Evolutionary conservation across 2,888 invertebrate species (phyloP).

Genomic region (Caenorhabditis sp.): DNA sequence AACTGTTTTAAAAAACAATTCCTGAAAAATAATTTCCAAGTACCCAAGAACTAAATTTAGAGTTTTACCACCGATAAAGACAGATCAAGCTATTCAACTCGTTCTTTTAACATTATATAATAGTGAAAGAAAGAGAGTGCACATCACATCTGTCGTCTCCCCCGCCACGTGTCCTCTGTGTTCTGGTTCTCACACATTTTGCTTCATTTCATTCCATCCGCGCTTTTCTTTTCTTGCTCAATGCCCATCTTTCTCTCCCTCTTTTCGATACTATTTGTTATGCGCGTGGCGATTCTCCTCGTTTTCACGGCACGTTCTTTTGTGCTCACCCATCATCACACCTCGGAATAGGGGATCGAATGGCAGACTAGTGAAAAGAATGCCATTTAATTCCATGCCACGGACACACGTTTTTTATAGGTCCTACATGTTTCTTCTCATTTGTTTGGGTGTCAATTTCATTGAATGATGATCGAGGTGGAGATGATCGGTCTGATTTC

Average conservation of each 20-base stretch:
- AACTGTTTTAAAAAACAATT: too few relatives aligned
- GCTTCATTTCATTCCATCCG: not conserved
- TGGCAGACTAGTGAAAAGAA: conserved; percentile 12
- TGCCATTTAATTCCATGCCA: too few relatives aligned
- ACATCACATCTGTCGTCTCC: not conserved
- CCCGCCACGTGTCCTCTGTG: not conserved
- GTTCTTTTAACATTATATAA: not conserved
- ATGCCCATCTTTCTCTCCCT: conserved; percentile 1
- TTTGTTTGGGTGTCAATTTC: not conserved
- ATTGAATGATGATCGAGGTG: not conserved
- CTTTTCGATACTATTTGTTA: conserved; percentile 20
- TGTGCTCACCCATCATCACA: conserved; percentile 8
- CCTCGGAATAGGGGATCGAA: conserved; percentile 4
- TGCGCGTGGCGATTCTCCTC: conserved; percentile 20
- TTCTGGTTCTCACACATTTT: conserved; percentile 11
- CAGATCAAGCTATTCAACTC: too few relatives aligned
- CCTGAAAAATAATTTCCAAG: too few relatives aligned
- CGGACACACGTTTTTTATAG: conserved; percentile 2
- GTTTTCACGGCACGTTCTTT: not conserved
- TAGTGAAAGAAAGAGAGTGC: not conserved
- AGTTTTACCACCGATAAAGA: too few relatives aligned
- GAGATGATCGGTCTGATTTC: conserved; percentile 18
- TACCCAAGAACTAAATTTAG: too few relatives aligned
- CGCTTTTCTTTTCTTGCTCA: not conserved
- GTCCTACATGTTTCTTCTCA: too few relatives aligned